Evolutionary conservation across 2,888 invertebrate species (phyloP), one percentile per base, ranked within the genome.

Genomic region (Nomada fucata): DNA sequence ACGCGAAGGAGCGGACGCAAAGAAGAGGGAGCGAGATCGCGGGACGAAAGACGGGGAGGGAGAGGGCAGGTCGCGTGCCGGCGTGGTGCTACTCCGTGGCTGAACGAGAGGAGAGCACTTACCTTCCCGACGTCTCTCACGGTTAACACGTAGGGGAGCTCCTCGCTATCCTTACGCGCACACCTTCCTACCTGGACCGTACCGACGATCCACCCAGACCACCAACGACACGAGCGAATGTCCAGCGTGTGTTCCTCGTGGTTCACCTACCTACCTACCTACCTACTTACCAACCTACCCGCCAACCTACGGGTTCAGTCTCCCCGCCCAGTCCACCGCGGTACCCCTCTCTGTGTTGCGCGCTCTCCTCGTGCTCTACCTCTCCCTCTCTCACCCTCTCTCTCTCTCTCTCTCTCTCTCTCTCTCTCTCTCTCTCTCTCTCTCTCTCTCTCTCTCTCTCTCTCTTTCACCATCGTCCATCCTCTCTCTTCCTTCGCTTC

Each of bases 11-110:
- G 52, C 52, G 23, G 5, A 53, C 29, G 42, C 50, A 55, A 68
- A 53, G 57, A 18, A 68, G 73, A 70, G 72, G 47, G 65, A 70
- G 53, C 26, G 64, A 44, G 71, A 67, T 55, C 61, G 64, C 20
- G 69, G 59, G 83, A 65, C 67, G 76, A 71, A 44, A 72, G 57
- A 64, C 63, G 79, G 85, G 89, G 79, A 79, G 84, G 85, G 84
- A 84, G 83, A 90, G 89, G 91, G 89, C 91, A 92, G 91, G 93
- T 93, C 93, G 93, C 93, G 93, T 93, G 93, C 93, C 93, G 92
- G 92, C 92, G 89, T 92, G 93, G 91, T 92, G 92, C 91, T 91
- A 85, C 91, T 91, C 89, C 87, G 85, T 82, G 81, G 82, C 84
- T 83, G 86, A 84, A 84, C 87, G 90, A 90, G 90, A 90, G 89